Evolutionary conservation across 1,140 invertebrate species (phyloP).

Genomic region (Plectus sambesii): DNA sequence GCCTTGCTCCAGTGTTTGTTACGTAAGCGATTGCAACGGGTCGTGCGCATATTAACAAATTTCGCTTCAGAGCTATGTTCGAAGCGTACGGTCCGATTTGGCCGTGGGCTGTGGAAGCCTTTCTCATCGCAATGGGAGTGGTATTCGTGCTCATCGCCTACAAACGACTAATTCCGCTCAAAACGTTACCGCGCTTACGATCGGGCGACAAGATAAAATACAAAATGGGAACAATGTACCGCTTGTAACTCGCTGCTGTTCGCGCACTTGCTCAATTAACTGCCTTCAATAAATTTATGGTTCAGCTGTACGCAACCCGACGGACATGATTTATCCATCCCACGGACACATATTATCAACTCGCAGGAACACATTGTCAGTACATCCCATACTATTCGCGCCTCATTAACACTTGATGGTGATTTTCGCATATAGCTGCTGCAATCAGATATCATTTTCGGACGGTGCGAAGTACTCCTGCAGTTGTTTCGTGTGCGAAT

Average conservation of each 20-base stretch:
- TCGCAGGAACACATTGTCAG: no score
- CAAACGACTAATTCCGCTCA: conserved; percentile 19
- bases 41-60: neutral
- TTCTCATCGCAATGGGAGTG: conserved; percentile 10
- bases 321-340: no score
- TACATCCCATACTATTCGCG: no score
- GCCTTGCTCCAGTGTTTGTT: conserved; percentile 15
- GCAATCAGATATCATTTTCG: no score
- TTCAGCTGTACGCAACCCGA: no score
- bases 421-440: no score
- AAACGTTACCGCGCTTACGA: conserved; percentile 13
- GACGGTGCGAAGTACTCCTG: no score
- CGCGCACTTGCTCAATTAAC: no score
- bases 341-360: no score
- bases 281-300: no score
- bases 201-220: conserved; percentile 12
- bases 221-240: conserved; percentile 15
- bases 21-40: conserved; percentile 18
- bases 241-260: conserved; percentile 15
- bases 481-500: no score
- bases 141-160: conserved; percentile 18
- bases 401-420: no score
- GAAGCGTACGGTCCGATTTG: conserved; percentile 16
- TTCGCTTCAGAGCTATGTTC: conserved; percentile 17
- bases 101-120: conserved; percentile 13